These are phyloP conservation scores for Mesodorylaimus sp. DNA, from an alignment of 2,888 invertebrate species.

Conservation along the genomic window DNA sequence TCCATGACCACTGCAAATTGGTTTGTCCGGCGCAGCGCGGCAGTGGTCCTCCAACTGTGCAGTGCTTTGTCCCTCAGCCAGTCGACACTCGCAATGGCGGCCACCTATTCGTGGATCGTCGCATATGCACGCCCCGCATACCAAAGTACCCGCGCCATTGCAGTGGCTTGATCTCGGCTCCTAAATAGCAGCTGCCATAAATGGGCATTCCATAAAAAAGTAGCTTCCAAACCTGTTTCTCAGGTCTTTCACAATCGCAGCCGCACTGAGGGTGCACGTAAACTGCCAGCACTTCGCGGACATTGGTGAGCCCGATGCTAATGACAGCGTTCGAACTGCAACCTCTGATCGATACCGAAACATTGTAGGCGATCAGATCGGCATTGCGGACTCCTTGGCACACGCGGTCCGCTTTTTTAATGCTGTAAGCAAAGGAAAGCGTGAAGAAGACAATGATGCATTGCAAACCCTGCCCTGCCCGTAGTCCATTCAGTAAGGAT, in stretches of 20 bases:
- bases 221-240: slow-evolving; percentile 16
- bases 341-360: no score
- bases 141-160: slow-evolving; percentile 19
- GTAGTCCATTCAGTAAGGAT: no score
- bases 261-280: slow-evolving; percentile 23
- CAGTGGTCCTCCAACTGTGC: not conserved
- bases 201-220: no score
- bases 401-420: no score
- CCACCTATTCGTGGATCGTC: slow-evolving; percentile 12
- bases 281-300: slow-evolving; percentile 13
- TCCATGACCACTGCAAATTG: not conserved
- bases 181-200: slow-evolving; percentile 14
- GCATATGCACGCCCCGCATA: slow-evolving; percentile 23
- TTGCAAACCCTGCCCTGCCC: no score
- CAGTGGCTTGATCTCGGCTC: slow-evolving; percentile 20
- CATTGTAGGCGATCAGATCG: no score
- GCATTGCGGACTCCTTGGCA: no score
- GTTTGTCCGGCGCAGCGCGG: not conserved
- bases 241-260: slow-evolving; percentile 24
- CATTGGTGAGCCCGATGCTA: slow-evolving; percentile 22
- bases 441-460: no score
- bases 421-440: no score
- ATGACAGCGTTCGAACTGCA: slow-evolving; percentile 21
- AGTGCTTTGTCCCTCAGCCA: not conserved
- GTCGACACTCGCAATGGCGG: slow-evolving; percentile 1